These are phyloP conservation scores for Otolemur garnettii DNA, from an alignment of 2,113 vertebrate species.

Conservation along the genomic window DNA sequence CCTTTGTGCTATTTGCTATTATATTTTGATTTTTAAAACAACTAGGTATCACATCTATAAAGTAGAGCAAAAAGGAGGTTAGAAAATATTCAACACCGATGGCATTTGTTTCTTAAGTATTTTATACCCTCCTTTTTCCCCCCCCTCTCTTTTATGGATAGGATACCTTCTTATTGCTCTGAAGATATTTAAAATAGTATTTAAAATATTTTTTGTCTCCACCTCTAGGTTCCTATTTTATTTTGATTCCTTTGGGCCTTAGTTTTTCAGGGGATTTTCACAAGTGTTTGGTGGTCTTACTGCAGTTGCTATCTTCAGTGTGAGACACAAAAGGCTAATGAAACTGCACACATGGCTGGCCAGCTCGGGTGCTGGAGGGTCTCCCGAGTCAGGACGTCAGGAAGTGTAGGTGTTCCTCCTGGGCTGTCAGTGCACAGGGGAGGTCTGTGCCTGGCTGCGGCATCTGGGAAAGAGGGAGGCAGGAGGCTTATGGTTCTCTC, in stretches of 20 bases:
- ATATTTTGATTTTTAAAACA: conserved; percentile 5
- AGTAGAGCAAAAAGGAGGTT: no score
- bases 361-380: not conserved
- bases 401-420: not conserved
- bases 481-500: not conserved
- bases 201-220: not conserved
- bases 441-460: fast-evolving
- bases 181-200: not conserved
- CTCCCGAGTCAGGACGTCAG: not conserved
- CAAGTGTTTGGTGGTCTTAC: not conserved
- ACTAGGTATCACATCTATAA: no score
- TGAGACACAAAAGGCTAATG: not conserved
- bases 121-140: not conserved
- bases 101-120: not conserved
- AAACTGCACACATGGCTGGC: not conserved
- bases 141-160: not conserved
- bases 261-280: not conserved
- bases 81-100: not conserved
- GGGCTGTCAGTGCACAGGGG: not conserved
- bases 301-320: not conserved
- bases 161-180: not conserved
- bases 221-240: not conserved
- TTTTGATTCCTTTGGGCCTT: not conserved
- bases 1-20: not conserved
- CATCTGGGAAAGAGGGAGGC: no score